These are phyloP conservation scores for Liodrosophila aerea DNA, from an alignment of 2,888 invertebrate genomes.

Conservation along the genomic window DNA sequence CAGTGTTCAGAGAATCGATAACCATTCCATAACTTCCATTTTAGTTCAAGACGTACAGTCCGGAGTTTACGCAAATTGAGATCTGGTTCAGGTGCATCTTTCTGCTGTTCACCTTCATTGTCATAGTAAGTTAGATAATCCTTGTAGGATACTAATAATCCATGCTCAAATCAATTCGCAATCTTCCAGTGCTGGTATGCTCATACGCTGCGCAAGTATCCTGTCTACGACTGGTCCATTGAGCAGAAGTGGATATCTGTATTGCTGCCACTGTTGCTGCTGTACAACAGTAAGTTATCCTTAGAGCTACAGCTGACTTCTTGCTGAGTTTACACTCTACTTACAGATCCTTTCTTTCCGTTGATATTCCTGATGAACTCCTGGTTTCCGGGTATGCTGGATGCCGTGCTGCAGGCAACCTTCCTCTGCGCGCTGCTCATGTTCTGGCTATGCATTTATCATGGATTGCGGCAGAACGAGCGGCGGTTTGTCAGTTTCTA, in stretches of 20 bases:
- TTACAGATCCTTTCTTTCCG: slow-evolving; percentile 96
- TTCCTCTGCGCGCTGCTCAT: slow-evolving; percentile 93
- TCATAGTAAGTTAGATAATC: slow-evolving; percentile 87
- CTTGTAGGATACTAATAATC: too few species aligned
- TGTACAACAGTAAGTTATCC: slow-evolving; percentile 92
- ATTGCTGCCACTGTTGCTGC: slow-evolving; percentile 91
- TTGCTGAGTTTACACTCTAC: not conserved
- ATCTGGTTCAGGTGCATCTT: slow-evolving; percentile 98
- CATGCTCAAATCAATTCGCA: slow-evolving; percentile 3
- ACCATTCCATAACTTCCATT: not conserved
- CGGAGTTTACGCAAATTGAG: slow-evolving; percentile 97
- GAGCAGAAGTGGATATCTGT: slow-evolving; percentile 98
- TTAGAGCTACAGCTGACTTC: not conserved
- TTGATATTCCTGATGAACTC: slow-evolving; percentile 94
- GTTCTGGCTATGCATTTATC: slow-evolving; percentile 98
- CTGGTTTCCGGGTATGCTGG: slow-evolving; percentile 95
- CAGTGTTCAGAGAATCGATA: too few species aligned
- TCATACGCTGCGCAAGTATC: slow-evolving; percentile 92
- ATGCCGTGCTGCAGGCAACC: slow-evolving; percentile 93
- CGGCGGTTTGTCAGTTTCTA: slow-evolving; percentile 93
- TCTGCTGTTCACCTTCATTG: slow-evolving; percentile 91
- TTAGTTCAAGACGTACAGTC: slow-evolving; percentile 98
- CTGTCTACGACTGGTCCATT: slow-evolving; percentile 96
- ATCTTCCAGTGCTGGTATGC: slow-evolving; percentile 93
- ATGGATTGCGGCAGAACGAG: slow-evolving; percentile 96